Conservation (phyloP, 2,797 vertebrate species). For the Poecilia velifera region DNA sequence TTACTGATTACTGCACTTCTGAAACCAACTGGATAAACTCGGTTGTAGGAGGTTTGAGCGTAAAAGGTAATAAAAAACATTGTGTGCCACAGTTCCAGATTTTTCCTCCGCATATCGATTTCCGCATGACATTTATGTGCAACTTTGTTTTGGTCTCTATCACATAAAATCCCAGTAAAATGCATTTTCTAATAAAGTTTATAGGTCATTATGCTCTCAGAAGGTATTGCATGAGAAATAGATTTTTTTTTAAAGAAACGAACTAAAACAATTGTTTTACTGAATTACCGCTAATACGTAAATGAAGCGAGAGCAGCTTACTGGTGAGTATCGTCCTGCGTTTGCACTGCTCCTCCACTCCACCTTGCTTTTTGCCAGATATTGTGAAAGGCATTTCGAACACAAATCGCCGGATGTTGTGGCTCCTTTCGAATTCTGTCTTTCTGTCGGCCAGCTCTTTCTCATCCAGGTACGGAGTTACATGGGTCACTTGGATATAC, state of each 20-base stretch:
- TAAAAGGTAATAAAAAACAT: not conserved
- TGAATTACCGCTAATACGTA: not conserved
- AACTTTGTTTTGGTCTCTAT: not conserved
- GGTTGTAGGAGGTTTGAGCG: too few relatives aligned
- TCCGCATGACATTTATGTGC: not conserved
- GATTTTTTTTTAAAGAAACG: not conserved
- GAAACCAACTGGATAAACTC: not conserved
- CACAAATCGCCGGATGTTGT: slow-evolving; percentile 96
- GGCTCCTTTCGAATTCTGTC: slow-evolving; percentile 95
- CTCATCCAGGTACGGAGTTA: slow-evolving; percentile 93
- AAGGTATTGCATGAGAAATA: not conserved
- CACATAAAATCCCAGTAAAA: not conserved
- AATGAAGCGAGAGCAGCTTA: slow-evolving; percentile 65
- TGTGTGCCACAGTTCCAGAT: not conserved
- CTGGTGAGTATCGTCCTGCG: slow-evolving; percentile 93
- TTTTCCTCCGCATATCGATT: not conserved
- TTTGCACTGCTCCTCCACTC: slow-evolving; percentile 96
- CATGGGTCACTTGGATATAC: slow-evolving; percentile 97
- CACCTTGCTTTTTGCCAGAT: slow-evolving; percentile 93
- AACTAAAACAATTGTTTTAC: not conserved
- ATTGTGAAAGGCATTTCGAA: slow-evolving; percentile 99
- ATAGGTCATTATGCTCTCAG: not conserved
- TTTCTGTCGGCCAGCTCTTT: slow-evolving; percentile 94
- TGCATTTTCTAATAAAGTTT: not conserved
- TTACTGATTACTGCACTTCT: not conserved